These are phyloP conservation scores for Coptodon bakossiorum DNA, from an alignment of 2,113 vertebrate genomes.

Conservation along the genomic window DNA sequence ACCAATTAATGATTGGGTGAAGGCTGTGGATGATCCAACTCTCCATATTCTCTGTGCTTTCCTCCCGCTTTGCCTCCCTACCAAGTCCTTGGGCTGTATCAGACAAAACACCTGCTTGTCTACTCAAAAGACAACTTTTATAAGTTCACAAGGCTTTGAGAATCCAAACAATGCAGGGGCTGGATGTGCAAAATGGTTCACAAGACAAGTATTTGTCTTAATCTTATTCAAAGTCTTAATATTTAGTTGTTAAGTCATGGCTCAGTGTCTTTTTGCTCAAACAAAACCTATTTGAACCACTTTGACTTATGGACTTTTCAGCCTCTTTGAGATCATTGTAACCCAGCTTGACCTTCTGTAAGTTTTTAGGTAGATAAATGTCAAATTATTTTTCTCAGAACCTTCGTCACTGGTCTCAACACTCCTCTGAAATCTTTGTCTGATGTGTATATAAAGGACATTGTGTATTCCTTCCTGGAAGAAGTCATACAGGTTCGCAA, in stretches of 20 bases:
- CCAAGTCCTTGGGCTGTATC: slow-evolving; percentile 55
- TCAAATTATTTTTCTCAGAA: slow-evolving; percentile 16
- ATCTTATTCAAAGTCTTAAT: background rate
- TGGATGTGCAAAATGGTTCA: background rate
- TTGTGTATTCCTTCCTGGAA: background rate
- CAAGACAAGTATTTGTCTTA: background rate
- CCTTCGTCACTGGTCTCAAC: background rate
- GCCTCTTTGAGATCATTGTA: slow-evolving; percentile 14
- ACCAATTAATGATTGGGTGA: slow-evolving; percentile 1
- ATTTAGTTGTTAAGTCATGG: background rate
- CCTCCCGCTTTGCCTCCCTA: background rate
- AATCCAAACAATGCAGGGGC: background rate
- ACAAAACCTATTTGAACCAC: background rate
- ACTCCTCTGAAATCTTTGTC: background rate
- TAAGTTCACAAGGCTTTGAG: background rate
- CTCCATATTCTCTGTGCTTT: slow-evolving; percentile 19
- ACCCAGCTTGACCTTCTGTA: background rate
- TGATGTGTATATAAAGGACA: background rate
- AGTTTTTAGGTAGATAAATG: slow-evolving; percentile 20
- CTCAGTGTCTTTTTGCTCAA: background rate
- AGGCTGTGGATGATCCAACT: slow-evolving; percentile 30
- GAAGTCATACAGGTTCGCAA: background rate
- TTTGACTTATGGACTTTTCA: background rate
- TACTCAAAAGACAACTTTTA: background rate
- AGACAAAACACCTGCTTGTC: slow-evolving; percentile 55